These are phyloP conservation scores for Numenius arquata DNA, from an alignment of 2,113 vertebrate species.

Conservation along the genomic window DNA sequence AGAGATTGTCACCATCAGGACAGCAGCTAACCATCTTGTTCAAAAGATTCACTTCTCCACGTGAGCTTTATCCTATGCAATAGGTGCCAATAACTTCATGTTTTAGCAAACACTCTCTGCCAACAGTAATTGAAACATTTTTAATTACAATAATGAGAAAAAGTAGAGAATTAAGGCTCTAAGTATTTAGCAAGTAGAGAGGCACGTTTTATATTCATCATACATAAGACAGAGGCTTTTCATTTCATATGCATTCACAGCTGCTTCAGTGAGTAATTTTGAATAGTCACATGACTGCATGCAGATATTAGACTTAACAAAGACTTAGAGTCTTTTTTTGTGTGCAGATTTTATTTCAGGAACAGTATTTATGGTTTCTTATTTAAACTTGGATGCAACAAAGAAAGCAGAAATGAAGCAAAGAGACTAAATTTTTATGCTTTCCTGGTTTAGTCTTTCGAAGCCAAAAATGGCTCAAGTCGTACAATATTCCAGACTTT, in stretches of 20 bases:
- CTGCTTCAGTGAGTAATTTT: slow-evolving; percentile 36
- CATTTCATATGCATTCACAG: not conserved
- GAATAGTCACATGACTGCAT: not conserved
- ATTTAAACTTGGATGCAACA: slow-evolving; percentile 20
- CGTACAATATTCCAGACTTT: not conserved
- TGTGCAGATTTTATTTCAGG: slow-evolving; percentile 43
- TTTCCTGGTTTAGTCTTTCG: not conserved
- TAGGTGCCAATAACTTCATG: not conserved
- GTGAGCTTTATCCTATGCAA: not conserved
- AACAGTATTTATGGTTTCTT: slow-evolving; percentile 38
- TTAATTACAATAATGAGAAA: not conserved
- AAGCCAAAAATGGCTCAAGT: not conserved
- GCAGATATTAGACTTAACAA: slow-evolving; percentile 22
- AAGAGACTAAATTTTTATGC: not conserved
- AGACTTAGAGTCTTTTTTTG: not conserved
- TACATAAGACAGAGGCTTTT: not conserved
- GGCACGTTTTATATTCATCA: slow-evolving; percentile 5
- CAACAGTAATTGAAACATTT: not conserved
- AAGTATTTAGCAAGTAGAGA: not conserved
- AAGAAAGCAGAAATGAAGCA: slow-evolving; percentile 34
- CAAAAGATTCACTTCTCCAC: not conserved
- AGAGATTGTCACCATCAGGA: not conserved
- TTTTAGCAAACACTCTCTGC: not conserved
- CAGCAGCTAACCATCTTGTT: not conserved
- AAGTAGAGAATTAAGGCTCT: not conserved